A percentile compares a stretch with the other conserved stretches of the same genome.
Conservation (phyloP, 2,797 vertebrate genomes). For the Enteromius trimaculatus region DNA sequence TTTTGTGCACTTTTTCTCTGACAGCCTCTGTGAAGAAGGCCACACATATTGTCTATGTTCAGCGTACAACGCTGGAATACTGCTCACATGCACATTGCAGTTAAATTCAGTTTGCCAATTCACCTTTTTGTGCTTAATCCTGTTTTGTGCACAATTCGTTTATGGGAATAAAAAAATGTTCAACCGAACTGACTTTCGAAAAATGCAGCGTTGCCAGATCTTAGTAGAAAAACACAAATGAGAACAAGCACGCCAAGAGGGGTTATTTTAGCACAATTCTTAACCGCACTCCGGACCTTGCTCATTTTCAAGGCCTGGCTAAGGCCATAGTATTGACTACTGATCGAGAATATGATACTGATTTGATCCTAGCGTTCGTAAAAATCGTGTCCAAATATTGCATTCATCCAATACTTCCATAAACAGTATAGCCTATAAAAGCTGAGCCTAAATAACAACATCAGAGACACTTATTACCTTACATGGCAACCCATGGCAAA, state of each 20-base stretch:
- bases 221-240: not conserved
- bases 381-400: too few relatives aligned
- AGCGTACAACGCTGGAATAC: not conserved
- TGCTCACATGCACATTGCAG: not conserved
- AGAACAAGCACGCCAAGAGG: not conserved
- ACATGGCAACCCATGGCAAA: not conserved
- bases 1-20: not conserved
- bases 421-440: too few relatives aligned
- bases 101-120: not conserved
- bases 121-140: not conserved
- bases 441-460: too few relatives aligned
- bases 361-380: too few relatives aligned
- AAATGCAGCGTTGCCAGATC: not conserved
- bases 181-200: not conserved
- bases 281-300: too few relatives aligned
- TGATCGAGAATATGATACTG: too few relatives aligned
- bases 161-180: not conserved
- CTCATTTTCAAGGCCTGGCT: too few relatives aligned
- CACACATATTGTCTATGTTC: slow-evolving; percentile 1
- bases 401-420: too few relatives aligned
- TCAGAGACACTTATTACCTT: not conserved
- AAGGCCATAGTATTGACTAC: too few relatives aligned
- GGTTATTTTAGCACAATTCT: too few relatives aligned
- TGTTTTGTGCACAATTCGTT: not conserved
- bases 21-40: slow-evolving; percentile 7